These are phyloP conservation scores for Diadegma fenestrale DNA, from an alignment of 2,888 invertebrate species.

Conservation along the genomic window DNA sequence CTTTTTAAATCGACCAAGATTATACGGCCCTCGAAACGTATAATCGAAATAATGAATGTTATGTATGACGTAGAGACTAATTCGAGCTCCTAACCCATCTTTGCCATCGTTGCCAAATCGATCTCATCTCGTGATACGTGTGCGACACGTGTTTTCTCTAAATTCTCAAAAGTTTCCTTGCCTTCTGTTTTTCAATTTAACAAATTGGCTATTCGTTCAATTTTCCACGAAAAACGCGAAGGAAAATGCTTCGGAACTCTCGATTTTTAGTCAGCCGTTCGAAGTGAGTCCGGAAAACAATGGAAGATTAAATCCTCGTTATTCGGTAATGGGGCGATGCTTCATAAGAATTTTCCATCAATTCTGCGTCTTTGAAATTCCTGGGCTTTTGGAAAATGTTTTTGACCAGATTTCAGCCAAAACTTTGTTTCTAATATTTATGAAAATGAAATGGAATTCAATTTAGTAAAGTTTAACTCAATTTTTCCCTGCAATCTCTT, in stretches of 20 bases:
- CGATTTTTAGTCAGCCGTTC: not conserved
- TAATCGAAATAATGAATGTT: not conserved
- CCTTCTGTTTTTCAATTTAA: not conserved
- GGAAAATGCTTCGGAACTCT: not conserved
- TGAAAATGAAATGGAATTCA: not conserved
- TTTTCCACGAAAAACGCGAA: not conserved
- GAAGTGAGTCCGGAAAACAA: not conserved
- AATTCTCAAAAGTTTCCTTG: not conserved
- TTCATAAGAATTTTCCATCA: not conserved
- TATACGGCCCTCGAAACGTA: not conserved
- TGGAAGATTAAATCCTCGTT: not conserved
- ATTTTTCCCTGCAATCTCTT: too few species aligned
- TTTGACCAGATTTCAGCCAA: not conserved
- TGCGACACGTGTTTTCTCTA: not conserved
- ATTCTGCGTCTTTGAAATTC: not conserved
- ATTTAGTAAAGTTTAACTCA: not conserved
- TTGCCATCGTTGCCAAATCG: not conserved
- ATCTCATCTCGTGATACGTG: not conserved
- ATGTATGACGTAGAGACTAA: not conserved
- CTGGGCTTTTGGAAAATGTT: not conserved
- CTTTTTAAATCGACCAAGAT: not conserved
- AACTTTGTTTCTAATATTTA: not conserved
- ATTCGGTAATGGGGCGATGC: not conserved
- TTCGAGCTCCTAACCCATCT: not conserved
- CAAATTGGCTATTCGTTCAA: not conserved